Percentiles rank a stretch among this genome's conserved stretches.
Evolutionary conservation across 2,888 invertebrate species (phyloP).

Genomic region (Portevinia maculata): DNA sequence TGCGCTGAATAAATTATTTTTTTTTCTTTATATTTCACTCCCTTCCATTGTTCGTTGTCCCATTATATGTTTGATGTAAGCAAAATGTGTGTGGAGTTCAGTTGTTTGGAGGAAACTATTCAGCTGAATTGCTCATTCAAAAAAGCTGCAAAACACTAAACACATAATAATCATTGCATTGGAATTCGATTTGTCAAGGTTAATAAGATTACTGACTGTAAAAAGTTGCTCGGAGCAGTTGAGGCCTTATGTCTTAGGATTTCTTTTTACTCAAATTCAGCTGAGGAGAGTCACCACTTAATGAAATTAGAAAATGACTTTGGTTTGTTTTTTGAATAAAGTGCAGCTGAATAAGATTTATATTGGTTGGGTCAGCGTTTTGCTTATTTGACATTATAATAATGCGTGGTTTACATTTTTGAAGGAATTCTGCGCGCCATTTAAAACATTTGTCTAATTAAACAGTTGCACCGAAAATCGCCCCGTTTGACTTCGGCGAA

Average conservation of each 20-base stretch:
- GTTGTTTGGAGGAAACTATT: neutral
- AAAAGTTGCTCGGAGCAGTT: too few relatives aligned
- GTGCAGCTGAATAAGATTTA: too few relatives aligned
- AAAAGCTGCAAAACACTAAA: neutral
- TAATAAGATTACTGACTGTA: too few relatives aligned
- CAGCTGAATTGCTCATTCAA: neutral
- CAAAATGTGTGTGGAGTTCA: constrained; percentile 57
- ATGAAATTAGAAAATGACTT: too few relatives aligned
- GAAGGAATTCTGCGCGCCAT: neutral
- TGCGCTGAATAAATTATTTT: constrained; percentile 23
- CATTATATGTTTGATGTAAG: constrained; percentile 75
- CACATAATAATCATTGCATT: too few relatives aligned
- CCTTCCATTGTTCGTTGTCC: neutral
- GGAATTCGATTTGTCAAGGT: too few relatives aligned
- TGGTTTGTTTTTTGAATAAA: too few relatives aligned
- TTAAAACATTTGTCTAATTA: neutral
- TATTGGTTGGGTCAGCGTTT: too few relatives aligned
- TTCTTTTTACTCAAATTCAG: too few relatives aligned
- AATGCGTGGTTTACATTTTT: neutral
- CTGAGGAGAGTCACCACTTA: too few relatives aligned
- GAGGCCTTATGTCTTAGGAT: too few relatives aligned
- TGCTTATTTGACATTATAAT: neutral
- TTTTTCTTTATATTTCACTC: constrained; percentile 38
- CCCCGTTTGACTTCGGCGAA: constrained; percentile 85
- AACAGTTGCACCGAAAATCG: constrained; percentile 84